phyloP scores from a whole-genome alignment of 2,797 vertebrate genomes.

The Hafferia zeledoni region DNA sequence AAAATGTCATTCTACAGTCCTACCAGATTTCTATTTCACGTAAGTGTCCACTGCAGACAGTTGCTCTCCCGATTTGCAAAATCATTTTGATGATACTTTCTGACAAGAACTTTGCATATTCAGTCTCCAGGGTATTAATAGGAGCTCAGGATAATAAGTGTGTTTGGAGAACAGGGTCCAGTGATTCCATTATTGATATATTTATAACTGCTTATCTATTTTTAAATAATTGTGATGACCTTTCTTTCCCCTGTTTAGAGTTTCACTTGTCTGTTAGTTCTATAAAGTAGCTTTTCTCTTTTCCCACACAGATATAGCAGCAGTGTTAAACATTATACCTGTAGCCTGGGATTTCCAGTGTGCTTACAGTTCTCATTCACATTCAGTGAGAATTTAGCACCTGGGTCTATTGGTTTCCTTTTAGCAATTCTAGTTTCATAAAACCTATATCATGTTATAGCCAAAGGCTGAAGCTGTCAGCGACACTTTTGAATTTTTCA shows the following conservation, averaged over 20 bases:
- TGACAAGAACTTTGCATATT: background rate
- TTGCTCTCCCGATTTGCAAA: background rate
- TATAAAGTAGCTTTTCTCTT: background rate
- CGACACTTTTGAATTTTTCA: background rate
- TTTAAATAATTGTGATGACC: background rate
- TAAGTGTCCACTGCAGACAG: slow-evolving; percentile 30
- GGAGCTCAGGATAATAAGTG: background rate
- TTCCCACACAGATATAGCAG: background rate
- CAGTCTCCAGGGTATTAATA: background rate
- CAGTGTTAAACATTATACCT: background rate
- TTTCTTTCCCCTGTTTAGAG: background rate
- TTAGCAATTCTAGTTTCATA: background rate
- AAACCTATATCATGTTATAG: background rate
- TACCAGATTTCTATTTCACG: slow-evolving; percentile 47
- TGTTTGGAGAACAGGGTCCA: background rate
- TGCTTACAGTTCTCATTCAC: background rate
- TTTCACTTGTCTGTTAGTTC: background rate
- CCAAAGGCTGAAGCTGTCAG: background rate
- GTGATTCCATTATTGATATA: background rate
- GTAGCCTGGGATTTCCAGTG: background rate
- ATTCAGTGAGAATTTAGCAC: background rate
- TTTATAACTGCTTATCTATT: background rate
- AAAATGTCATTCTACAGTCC: slow-evolving; percentile 17
- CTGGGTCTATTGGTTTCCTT: background rate
- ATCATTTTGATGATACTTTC: background rate